Conservation (phyloP, 1,140 invertebrate genomes). For the honey bee (Apis mellifera) region DNA sequence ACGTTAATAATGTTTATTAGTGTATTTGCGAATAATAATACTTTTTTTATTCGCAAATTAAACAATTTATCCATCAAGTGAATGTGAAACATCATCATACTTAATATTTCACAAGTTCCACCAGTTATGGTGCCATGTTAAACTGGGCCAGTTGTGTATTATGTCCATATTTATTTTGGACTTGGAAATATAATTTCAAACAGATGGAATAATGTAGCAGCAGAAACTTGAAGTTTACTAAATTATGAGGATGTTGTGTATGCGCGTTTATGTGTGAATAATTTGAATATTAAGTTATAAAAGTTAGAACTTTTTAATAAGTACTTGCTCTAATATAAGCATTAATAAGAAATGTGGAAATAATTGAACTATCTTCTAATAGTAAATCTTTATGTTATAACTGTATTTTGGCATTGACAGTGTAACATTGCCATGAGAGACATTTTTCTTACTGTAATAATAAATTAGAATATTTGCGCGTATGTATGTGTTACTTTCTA, state of each 20-base stretch:
- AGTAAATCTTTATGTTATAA: conserved; percentile 48
- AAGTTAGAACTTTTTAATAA: conserved; percentile 28
- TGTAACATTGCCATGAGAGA: conserved; percentile 36
- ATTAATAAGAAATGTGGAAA: conserved; percentile 12
- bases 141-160: conserved; percentile 26
- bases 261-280: conserved; percentile 29
- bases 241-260: conserved; percentile 24
- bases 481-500: conserved; percentile 12
- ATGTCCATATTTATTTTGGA: not conserved
- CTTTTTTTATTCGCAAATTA: conserved; percentile 20
- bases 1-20: conserved; percentile 76
- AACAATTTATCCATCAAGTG: conserved; percentile 26
- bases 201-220: conserved; percentile 10
- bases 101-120: conserved; percentile 6
- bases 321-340: conserved; percentile 25
- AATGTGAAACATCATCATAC: conserved; percentile 8
- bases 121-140: conserved; percentile 52
- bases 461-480: conserved; percentile 66
- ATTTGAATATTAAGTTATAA: conserved; percentile 46
- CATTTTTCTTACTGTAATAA: conserved; percentile 69
- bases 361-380: conserved; percentile 22
- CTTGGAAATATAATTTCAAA: not conserved
- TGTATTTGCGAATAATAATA: conserved; percentile 35
- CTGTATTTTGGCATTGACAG: conserved; percentile 34
- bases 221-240: conserved; percentile 1